phyloP scores from a whole-genome alignment of 2,797 vertebrate genomes.

The Bradypus variegatus region DNA sequence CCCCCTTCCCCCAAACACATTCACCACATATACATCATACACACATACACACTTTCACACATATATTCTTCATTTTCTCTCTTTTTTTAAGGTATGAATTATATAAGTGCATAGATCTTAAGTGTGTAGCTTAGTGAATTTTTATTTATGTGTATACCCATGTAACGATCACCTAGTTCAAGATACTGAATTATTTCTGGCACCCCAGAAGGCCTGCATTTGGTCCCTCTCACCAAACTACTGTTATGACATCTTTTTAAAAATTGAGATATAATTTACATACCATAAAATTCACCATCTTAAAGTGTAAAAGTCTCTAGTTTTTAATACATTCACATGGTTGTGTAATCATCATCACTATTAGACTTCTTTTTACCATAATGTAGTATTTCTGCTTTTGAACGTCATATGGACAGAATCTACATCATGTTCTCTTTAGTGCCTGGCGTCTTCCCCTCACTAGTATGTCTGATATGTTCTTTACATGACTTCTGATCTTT shows the following conservation, averaged over 20 bases:
- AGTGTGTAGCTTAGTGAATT: not conserved
- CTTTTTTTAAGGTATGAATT: not conserved
- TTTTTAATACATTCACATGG: no score
- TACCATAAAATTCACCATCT: no score
- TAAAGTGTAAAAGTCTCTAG: no score
- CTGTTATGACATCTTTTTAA: not conserved
- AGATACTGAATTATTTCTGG: not conserved
- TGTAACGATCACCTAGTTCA: not conserved
- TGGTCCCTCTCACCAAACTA: not conserved
- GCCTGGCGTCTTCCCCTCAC: not conserved
- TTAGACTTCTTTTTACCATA: not conserved
- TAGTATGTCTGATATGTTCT: not conserved
- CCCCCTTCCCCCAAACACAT: no score
- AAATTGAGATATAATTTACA: no score
- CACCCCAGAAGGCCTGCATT: not conserved
- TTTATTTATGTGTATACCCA: not conserved
- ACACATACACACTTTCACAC: not conserved
- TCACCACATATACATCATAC: not conserved
- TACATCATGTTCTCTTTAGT: not conserved
- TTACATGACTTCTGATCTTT: not conserved
- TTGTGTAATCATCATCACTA: no score
- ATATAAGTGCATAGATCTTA: not conserved
- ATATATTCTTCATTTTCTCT: not conserved
- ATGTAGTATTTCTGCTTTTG: conserved; percentile 1
- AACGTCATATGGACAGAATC: not conserved